phyloP scores from a whole-genome alignment of 37 sponge, comb jelly and placozoan species.

The Chondrilla cf. caribensis region DNA sequence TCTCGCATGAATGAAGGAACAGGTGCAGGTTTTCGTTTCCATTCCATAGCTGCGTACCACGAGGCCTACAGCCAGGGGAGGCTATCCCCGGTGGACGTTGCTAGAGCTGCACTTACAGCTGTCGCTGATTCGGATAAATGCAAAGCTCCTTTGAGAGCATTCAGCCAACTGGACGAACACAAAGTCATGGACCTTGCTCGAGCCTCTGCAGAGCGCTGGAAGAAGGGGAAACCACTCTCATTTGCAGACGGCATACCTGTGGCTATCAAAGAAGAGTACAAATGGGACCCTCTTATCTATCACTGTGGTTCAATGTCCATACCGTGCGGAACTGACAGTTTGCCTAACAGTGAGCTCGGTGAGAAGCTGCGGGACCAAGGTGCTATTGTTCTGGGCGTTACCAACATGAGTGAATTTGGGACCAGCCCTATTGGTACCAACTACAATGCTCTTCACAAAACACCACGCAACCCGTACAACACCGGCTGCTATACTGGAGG shows the following conservation, averaged over 20 bases:
- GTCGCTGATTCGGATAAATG: constrained; percentile 46
- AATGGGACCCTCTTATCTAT: constrained; percentile 51
- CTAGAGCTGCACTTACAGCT: constrained; percentile 40
- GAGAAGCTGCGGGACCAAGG: constrained; percentile 70
- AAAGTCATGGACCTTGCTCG: constrained; percentile 65
- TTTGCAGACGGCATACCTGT: constrained; percentile 85
- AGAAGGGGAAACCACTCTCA: constrained; percentile 67
- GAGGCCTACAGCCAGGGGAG: constrained; percentile 30
- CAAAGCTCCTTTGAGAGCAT: constrained; percentile 66
- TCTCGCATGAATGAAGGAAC: background rate
- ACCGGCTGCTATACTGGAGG: constrained; percentile 76
- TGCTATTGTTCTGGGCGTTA: constrained; percentile 82
- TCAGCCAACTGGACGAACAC: constrained; percentile 43
- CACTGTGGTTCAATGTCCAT: constrained; percentile 32
- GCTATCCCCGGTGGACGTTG: constrained; percentile 49
- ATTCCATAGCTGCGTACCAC: constrained; percentile 34
- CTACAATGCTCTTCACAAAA: constrained; percentile 67
- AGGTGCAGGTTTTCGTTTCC: background rate
- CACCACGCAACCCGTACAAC: constrained; percentile 91
- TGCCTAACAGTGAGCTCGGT: constrained; percentile 42
- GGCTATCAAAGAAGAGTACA: constrained; percentile 79
- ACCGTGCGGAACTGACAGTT: constrained; percentile 23
- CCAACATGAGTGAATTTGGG: constrained; percentile 94
- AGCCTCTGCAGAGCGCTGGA: constrained; percentile 79
- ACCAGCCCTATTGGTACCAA: constrained; percentile 85